Evolutionary conservation across 2,113 vertebrate species (phyloP).

Genomic region (Steatornis caripensis): DNA sequence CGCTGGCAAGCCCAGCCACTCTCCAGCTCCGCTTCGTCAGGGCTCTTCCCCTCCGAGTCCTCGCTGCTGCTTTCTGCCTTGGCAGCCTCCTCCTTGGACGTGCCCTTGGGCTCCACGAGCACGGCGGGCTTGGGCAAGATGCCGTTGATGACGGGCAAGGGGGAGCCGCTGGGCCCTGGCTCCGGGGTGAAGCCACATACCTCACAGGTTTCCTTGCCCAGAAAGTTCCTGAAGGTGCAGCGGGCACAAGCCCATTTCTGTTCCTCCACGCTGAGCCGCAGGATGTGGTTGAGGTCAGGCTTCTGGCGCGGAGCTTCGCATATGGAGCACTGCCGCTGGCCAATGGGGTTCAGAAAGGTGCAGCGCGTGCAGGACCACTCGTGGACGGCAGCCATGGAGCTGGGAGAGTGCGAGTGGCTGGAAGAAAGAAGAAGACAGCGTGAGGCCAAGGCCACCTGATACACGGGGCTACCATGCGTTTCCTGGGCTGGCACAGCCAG

Average conservation of each 20-base stretch:
- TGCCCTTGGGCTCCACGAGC: slow-evolving; percentile 77
- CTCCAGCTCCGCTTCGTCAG: slow-evolving; percentile 52
- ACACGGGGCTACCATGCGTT: fast-evolving
- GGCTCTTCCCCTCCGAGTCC: slow-evolving; percentile 55
- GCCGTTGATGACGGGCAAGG: slow-evolving; percentile 73
- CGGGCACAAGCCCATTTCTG: slow-evolving; percentile 93
- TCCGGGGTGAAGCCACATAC: slow-evolving; percentile 81
- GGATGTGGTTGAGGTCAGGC: slow-evolving; percentile 94
- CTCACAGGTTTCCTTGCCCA: slow-evolving; percentile 85
- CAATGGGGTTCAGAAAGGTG: slow-evolving; percentile 89
- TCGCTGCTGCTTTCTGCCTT: slow-evolving; percentile 35
- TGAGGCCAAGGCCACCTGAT: background rate
- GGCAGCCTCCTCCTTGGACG: slow-evolving; percentile 46
- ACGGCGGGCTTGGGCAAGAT: slow-evolving; percentile 53
- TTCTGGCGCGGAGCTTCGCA: slow-evolving; percentile 96
- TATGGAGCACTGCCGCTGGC: slow-evolving; percentile 93
- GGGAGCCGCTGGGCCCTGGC: slow-evolving; percentile 39
- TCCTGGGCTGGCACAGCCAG: background rate
- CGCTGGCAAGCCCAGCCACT: slow-evolving; percentile 91
- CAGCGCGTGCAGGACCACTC: slow-evolving; percentile 97
- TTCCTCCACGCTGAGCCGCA: slow-evolving; percentile 90
- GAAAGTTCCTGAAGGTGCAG: slow-evolving; percentile 92
- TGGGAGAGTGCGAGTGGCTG: slow-evolving; percentile 89
- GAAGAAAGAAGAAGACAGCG: background rate
- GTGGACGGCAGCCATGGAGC: slow-evolving; percentile 89